Base-by-base conservation (phyloP, 2,888 invertebrate species). In the Orgyia antiqua region DNA sequence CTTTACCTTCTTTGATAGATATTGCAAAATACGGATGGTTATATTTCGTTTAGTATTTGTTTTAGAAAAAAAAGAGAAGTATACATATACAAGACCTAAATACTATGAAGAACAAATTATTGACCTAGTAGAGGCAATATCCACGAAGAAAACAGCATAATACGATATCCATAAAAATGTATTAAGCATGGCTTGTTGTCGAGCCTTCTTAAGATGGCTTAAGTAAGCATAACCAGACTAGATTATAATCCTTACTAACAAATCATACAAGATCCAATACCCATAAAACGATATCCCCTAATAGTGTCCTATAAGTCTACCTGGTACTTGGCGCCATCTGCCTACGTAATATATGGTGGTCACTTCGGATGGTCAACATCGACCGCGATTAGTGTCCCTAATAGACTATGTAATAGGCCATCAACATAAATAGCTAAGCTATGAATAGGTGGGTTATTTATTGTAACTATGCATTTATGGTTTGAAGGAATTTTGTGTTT, bases 321-420 rank as follows among this genome's bases (percentile, higher is more conserved):
- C 54, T 51, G 51, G 4, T 33, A 48, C 34, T 43, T 40, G 38
- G 40, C 43, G 36, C 20, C 51, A 51, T 54, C 51, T 53, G 51
- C 34, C 15, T 29, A 38, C 31, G 37, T 50, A 51, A 51, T 51
- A 51, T 53, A 51, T 43, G 43, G 42, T 37, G 46, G 52, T 45
- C 38, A 53, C 54, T 61, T 37, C 36, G 48, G 54, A 45, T 57
- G 55, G 49, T 35, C 42, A 31, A 41, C 44, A 50, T 53, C 43
- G 50, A 51, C 54, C 45, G 29, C 59, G 64, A 74, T 75, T 73
- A 73, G 62, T 45, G 35, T n/a, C 27, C 45, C 31, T 68, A 74
- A 74, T 72, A 59, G 67, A 61, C 46, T 24, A 38, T 36, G 50
- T 66, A 64, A 68, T 62, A 45, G 60, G 53, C 51, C 24, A 28